A percentile compares a stretch with the other conserved stretches of the same genome.
Conservation (phyloP, 2,888 invertebrate species). For the Sphaerophoria rueppellii region DNA sequence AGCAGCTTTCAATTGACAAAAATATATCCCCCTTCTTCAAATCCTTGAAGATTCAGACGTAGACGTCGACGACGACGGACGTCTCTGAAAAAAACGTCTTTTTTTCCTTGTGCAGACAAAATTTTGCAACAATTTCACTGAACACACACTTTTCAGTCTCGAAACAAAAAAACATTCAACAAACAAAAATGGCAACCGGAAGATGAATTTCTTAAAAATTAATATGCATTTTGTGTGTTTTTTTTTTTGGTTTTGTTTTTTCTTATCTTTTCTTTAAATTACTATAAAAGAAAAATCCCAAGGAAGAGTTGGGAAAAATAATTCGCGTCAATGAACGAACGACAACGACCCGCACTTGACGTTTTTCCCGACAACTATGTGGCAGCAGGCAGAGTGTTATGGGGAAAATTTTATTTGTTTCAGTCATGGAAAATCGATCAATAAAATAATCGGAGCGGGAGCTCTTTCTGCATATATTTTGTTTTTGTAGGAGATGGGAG, state of each 20-base stretch:
- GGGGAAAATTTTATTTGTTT: conserved; percentile 62
- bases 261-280: not conserved
- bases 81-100: conserved; percentile 12
- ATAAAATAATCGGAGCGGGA: conserved; percentile 65
- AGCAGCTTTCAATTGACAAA: conserved; percentile 40
- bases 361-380: conserved; percentile 65
- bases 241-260: not conserved
- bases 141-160: conserved; percentile 10
- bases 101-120: not conserved
- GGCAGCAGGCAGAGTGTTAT: conserved; percentile 54
- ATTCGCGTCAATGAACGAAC: conserved; percentile 72
- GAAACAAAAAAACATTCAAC: not conserved
- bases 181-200: conserved; percentile 21
- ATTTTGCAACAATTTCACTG: conserved; percentile 17
- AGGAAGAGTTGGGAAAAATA: conserved; percentile 50
- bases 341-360: conserved; percentile 73
- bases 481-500: not conserved
- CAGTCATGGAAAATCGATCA: conserved; percentile 69
- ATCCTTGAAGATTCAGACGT: conserved; percentile 4
- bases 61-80: not conserved
- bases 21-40: conserved; percentile 23
- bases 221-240: not conserved
- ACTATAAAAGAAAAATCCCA: conserved; percentile 9
- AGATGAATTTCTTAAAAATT: not conserved
- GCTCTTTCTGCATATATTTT: not conserved